Conservation (phyloP, 2,113 vertebrate species). For the Tor tambroides region DNA sequence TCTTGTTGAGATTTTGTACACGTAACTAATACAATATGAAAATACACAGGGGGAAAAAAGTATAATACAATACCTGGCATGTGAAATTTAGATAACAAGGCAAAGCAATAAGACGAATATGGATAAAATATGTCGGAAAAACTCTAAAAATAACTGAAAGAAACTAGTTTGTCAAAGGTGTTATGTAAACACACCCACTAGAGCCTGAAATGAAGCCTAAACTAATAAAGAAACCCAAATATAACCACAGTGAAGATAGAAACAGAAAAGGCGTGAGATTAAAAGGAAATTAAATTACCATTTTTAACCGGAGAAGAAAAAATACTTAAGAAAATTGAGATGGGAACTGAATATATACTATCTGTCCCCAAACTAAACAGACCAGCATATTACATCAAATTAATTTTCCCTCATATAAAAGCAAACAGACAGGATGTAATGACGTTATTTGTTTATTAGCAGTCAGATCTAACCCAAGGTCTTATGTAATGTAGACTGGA, state of each 20-base stretch:
- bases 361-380: not conserved
- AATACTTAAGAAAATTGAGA: not conserved
- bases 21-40: too few relatives aligned
- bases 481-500: not conserved
- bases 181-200: not conserved
- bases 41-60: too few relatives aligned
- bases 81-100: not conserved
- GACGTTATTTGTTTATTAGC: constrained; percentile 44
- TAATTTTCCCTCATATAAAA: not conserved
- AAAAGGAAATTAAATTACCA: not conserved
- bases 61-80: not conserved
- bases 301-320: not conserved
- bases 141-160: not conserved
- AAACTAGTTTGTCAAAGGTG: not conserved
- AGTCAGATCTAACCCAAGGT: constrained; percentile 31
- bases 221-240: not conserved
- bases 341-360: not conserved
- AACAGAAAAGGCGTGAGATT: not conserved
- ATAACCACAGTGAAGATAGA: not conserved
- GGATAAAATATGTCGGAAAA: not conserved
- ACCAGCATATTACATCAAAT: not conserved
- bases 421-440: not conserved
- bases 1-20: too few relatives aligned
- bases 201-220: not conserved
- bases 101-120: not conserved